Evolutionary conservation across 2,888 invertebrate species (phyloP).

Genomic region (Dasysyrphus albostriatus): DNA sequence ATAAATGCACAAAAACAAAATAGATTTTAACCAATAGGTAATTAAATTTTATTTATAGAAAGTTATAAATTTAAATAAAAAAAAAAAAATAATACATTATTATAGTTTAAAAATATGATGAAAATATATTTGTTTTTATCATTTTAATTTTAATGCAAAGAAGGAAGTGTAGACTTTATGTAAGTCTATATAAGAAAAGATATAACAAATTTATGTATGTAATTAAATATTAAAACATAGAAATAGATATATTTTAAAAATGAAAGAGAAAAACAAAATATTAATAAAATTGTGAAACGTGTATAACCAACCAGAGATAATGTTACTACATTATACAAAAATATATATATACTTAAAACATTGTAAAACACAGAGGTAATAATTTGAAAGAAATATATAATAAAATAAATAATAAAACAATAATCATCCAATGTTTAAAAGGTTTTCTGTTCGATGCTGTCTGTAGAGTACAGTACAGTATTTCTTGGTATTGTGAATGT

Average conservation of each 20-base stretch:
- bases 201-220: constrained; percentile 7
- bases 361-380: constrained; percentile 28
- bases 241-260: constrained; percentile 30
- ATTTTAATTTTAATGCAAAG: constrained; percentile 3
- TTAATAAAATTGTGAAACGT: constrained; percentile 10
- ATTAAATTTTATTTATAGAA: not conserved
- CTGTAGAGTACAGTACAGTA: too few species aligned
- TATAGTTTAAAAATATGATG: not conserved
- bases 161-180: not conserved
- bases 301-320: constrained; percentile 16
- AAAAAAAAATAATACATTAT: not conserved
- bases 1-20: constrained; percentile 29
- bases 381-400: constrained; percentile 34
- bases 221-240: not conserved
- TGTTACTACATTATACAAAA: constrained; percentile 19
- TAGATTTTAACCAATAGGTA: constrained; percentile 14
- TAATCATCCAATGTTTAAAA: not conserved
- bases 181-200: not conserved
- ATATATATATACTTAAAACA: constrained; percentile 11
- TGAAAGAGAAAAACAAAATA: not conserved
- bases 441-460: too few species aligned
- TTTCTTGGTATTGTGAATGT: too few species aligned
- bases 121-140: not conserved
- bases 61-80: not conserved
- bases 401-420: constrained; percentile 10